A percentile compares a stretch with the other conserved stretches of the same genome.
These are phyloP conservation scores for Rhinolophus ferrumequinum DNA, from an alignment of 2,113 vertebrate genomes.

Conservation along the genomic window DNA sequence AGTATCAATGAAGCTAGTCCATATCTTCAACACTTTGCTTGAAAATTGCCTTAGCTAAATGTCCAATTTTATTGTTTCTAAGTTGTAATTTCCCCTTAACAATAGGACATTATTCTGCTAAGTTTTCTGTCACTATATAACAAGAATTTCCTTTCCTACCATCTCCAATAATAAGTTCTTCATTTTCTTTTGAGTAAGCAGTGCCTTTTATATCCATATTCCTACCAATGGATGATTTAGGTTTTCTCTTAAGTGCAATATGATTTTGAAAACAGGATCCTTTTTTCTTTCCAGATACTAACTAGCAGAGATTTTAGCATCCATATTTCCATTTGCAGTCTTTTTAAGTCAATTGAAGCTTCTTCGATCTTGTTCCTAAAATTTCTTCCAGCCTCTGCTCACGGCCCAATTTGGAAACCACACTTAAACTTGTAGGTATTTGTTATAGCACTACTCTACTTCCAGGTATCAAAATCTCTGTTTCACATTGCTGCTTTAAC, in stretches of 20 bases:
- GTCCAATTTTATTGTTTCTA: background rate
- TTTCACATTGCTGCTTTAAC: background rate
- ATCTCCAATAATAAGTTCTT: background rate
- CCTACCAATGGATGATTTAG: background rate
- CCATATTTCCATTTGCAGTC: background rate
- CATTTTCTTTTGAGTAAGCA: background rate
- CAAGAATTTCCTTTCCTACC: background rate
- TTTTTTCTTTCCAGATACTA: background rate
- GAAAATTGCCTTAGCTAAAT: background rate
- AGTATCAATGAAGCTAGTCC: background rate
- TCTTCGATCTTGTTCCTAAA: background rate
- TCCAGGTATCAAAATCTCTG: background rate
- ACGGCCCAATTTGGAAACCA: background rate
- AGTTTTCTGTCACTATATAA: background rate
- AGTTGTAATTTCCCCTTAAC: background rate
- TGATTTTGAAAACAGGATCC: background rate
- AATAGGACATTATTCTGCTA: background rate
- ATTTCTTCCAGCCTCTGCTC: background rate
- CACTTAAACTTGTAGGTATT: too few relatives aligned
- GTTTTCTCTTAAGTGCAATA: background rate
- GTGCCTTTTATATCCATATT: background rate
- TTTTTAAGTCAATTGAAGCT: background rate
- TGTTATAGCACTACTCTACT: background rate
- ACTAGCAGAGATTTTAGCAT: background rate
- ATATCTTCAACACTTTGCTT: background rate